Conservation (phyloP, 2,888 invertebrate genomes). For the Himalopsyche tibetana region DNA sequence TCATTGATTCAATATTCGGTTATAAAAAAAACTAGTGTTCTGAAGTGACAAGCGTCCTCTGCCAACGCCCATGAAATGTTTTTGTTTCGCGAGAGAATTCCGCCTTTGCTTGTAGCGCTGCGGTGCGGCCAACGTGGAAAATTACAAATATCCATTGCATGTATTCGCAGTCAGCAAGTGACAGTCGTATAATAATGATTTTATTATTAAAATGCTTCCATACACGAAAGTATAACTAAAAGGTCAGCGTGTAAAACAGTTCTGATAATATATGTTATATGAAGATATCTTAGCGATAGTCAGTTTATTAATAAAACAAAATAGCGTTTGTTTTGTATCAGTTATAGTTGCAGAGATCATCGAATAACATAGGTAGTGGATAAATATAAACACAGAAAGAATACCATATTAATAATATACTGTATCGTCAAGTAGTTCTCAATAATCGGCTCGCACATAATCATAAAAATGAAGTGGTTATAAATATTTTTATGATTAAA, state of each 20-base stretch:
- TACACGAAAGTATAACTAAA: neutral
- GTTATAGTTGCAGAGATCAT: no score
- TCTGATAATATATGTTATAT: neutral
- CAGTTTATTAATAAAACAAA: neutral
- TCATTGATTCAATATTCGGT: neutral
- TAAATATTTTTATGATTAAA: no score
- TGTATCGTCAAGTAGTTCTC: no score
- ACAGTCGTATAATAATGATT: slow-evolving; percentile 26
- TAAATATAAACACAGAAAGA: no score
- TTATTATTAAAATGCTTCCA: slow-evolving; percentile 18
- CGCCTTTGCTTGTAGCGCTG: neutral
- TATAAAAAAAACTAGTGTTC: neutral
- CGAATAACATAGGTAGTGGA: no score
- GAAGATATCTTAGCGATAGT: neutral
- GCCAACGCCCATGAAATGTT: slow-evolving; percentile 19
- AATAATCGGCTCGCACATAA: no score
- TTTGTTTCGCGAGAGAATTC: neutral
- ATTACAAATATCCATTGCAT: neutral
- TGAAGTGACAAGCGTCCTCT: neutral
- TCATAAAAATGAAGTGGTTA: no score
- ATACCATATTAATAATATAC: no score
- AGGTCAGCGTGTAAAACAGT: slow-evolving; percentile 1
- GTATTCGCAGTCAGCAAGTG: neutral
- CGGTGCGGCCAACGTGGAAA: neutral
- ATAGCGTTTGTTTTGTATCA: no score